phyloP scores from a whole-genome alignment of 2,888 invertebrate species.

The Watsonalla cultraria region DNA sequence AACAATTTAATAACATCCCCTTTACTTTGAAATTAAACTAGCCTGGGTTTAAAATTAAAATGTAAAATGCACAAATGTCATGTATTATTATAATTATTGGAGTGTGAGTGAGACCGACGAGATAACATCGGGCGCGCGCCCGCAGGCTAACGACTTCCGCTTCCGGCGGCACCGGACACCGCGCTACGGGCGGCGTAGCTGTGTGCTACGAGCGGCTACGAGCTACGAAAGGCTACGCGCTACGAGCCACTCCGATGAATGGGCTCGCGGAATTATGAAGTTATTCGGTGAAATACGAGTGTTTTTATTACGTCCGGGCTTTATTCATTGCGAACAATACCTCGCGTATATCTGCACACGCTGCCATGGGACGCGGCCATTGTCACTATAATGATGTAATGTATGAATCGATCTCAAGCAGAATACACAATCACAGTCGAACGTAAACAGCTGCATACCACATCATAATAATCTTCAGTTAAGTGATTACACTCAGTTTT shows the following conservation, averaged over 20 bases:
- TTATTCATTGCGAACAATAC: conserved; percentile 25
- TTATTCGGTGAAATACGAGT: conserved; percentile 39
- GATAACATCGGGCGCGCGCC: conserved; percentile 15
- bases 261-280: conserved; percentile 30
- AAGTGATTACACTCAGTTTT: too few species aligned
- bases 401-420: neutral
- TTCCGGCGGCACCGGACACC: conserved; percentile 46
- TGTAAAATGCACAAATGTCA: neutral
- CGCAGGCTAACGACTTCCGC: conserved; percentile 58
- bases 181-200: conserved; percentile 24
- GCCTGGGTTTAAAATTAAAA: too few species aligned
- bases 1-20: too few species aligned
- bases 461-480: too few species aligned
- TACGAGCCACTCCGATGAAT: conserved; percentile 18
- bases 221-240: conserved; percentile 6
- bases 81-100: neutral
- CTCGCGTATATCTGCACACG: conserved; percentile 7
- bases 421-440: neutral
- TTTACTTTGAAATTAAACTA: too few species aligned
- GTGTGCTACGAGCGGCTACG: conserved; percentile 12
- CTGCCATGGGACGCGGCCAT: neutral
- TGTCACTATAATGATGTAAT: too few species aligned
- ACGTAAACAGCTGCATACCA: too few species aligned
- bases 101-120: neutral
- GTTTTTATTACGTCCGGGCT: conserved; percentile 37